These are phyloP conservation scores for Apodemia zela DNA, from an alignment of 2,888 invertebrate species.

Conservation along the genomic window DNA sequence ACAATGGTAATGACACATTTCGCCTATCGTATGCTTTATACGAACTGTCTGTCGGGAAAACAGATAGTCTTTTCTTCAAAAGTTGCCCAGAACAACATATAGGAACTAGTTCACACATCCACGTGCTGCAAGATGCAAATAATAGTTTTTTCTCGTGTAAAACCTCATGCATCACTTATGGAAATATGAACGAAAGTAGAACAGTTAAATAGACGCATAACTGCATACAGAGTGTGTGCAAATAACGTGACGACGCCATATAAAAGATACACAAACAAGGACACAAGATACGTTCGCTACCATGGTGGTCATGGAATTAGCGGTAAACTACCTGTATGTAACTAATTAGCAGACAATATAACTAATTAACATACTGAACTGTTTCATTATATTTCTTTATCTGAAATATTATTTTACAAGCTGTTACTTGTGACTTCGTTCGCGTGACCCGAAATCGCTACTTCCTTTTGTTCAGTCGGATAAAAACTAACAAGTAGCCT, in stretches of 20 bases:
- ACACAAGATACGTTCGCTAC: background rate
- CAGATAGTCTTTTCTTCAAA: too few species aligned
- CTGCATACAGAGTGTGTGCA: constrained; percentile 13
- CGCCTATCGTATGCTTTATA: too few species aligned
- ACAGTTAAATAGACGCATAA: constrained; percentile 12
- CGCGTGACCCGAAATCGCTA: too few species aligned
- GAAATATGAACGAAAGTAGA: constrained; percentile 10
- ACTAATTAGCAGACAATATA: background rate
- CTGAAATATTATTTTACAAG: too few species aligned
- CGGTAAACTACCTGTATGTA: background rate
- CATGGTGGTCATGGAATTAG: constrained; percentile 1
- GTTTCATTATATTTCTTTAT: too few species aligned
- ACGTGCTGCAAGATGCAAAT: background rate
- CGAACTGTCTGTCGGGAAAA: too few species aligned
- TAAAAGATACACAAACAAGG: constrained; percentile 6
- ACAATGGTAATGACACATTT: too few species aligned
- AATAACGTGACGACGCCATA: background rate
- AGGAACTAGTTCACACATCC: background rate
- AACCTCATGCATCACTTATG: constrained; percentile 6
- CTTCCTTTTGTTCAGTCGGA: too few species aligned
- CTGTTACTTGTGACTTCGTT: too few species aligned
- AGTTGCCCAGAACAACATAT: too few species aligned
- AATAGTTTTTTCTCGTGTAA: background rate
- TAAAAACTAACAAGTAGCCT: too few species aligned
- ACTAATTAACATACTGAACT: background rate